Base-by-base conservation (phyloP, 2,888 invertebrate genomes). In the Coenonympha arcania region DNA sequence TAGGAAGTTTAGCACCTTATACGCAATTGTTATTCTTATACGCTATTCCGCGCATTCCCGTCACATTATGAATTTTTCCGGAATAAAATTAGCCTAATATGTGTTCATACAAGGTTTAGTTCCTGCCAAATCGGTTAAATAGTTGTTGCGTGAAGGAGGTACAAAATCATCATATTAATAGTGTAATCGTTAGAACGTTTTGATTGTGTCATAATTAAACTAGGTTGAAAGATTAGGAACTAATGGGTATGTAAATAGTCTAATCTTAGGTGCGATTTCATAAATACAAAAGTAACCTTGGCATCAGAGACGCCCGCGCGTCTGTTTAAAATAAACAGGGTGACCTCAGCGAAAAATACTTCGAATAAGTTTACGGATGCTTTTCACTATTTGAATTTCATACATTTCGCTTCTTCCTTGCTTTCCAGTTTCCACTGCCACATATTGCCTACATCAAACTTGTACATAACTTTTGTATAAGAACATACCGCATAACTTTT, bases 231-330 rank as follows among this genome's bases (percentile, higher is more conserved):
- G 31, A 36, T 36, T 36, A 20, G 11, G 6, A 19, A 36, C 11
- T 36, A 11, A 36, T 36, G 26, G 22, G 9, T 22, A 24, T 24
- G 24, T 39, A 24, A 24, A 22, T 24, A 24, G 34, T 47, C 28
- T 52, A 45, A 55, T 54, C 55, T 48, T 42, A 55, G 24, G 26
- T 44, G 47, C 39, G 31, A 54, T 52, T n/a, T 50, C 40, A 34
- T 48, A 47, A 54, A 57, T 48, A 54, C 51, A 55, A 44, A 53
- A 46, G 24, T 46, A 55, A 56, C 62, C 64, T 64, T 63, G 61
- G 59, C 58, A 51, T 52, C 48, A 40, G 40, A 50, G 47, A 47
- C 55, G 56, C 54, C 57, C 51, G 50, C 59, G 54, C 49, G 55
- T 56, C 52, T 54, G 45, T 50, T 48, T 15, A 54, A 61, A 56